Base-by-base conservation (phyloP, 2,797 vertebrate genomes). In the Enteromius thamalakanensis region DNA sequence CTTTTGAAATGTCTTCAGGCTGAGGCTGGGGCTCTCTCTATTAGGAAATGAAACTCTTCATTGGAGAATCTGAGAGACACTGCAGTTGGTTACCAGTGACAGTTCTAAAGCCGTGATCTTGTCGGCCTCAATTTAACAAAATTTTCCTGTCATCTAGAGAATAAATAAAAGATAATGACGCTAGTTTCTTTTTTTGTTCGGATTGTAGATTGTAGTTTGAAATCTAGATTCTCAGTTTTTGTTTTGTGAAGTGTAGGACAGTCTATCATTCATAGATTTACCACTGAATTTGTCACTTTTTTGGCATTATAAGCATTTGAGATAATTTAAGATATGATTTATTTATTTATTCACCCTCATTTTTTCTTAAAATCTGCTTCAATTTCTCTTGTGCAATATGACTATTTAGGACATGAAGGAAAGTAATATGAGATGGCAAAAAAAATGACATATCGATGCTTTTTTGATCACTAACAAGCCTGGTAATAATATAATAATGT, bases 1-100 rank as follows among this genome's bases (percentile, higher is more conserved):
- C 60, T 72, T 53, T 84, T 60, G 68, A 78, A 79, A 72, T 34
- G 45, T 84, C 77, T 84, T 79, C 67, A 79, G 76, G 42, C 47
- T 68, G 58, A 29, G 17, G 60, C 69, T 6, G 0, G 69, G 37
- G 2, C 34, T 74, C 65, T 67, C 62, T 82, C 72, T 67, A 67
- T 84, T 70, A 79, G 58, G 15, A 79, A 64, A 72, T 72, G n/a
- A 71, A 69, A 64, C 40, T 71, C 55, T 82, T 79, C 76, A 84
- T 72, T 79, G 76, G 69, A 49, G 55, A 79, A 45, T 49, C n/a
- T 78, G 53, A 42, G 58, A 75, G 42, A 81, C 55, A 65, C 8
- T 53, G 32, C n/a, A 29, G 45, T 75, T 65, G 45, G 64, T 77
- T 86, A n/a, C 64, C 67, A 49, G 37, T 29, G 29, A 53, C 76